These are phyloP conservation scores for Prietella phreatophila DNA, from an alignment of 2,113 vertebrate species.

Conservation along the genomic window DNA sequence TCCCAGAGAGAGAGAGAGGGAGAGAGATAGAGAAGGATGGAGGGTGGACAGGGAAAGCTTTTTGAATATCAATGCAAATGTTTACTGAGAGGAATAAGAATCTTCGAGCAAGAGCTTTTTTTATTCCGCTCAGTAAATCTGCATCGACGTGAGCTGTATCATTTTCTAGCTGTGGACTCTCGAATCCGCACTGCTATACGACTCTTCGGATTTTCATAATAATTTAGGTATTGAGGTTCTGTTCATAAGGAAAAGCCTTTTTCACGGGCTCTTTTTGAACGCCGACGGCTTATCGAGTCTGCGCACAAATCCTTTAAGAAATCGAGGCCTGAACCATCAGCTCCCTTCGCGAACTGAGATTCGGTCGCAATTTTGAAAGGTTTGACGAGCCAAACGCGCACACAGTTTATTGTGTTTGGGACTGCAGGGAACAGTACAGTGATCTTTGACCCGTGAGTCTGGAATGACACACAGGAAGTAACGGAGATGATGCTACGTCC, in stretches of 20 bases:
- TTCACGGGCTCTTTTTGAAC: background rate
- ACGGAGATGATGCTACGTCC: background rate
- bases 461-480: conserved; percentile 33
- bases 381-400: background rate
- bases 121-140: background rate
- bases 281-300: too few relatives aligned
- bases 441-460: conserved; percentile 38
- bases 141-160: background rate
- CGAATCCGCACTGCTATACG: background rate
- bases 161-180: background rate
- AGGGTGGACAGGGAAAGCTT: background rate
- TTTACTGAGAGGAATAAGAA: background rate
- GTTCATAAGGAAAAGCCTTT: background rate
- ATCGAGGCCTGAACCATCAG: background rate
- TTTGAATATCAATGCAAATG: background rate
- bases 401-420: background rate
- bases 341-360: background rate
- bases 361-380: background rate
- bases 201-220: background rate
- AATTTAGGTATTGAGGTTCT: background rate
- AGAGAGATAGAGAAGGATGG: background rate
- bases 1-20: background rate
- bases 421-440: conserved; percentile 48
- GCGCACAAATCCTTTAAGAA: background rate
- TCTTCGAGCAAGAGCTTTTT: background rate